phyloP scores from a whole-genome alignment of 2,113 vertebrate species.

The Elaphurus davidianus region DNA sequence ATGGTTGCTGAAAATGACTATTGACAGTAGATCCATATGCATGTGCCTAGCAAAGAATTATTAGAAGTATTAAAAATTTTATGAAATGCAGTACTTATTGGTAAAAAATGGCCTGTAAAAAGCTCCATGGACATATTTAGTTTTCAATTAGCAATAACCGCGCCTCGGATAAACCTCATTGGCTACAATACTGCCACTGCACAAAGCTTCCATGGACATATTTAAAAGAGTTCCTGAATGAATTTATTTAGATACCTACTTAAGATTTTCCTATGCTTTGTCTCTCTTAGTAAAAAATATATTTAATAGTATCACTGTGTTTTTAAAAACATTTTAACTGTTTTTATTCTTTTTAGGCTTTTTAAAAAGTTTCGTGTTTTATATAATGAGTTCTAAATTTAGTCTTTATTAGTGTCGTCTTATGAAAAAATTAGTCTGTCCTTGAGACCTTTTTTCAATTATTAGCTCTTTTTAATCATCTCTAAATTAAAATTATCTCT shows the following conservation, averaged over 20 bases:
- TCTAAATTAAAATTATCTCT: neutral
- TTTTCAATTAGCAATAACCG: no score
- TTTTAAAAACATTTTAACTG: neutral
- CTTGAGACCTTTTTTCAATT: neutral
- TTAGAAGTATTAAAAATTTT: conserved; percentile 7
- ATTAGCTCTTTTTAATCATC: neutral
- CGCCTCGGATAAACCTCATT: no score
- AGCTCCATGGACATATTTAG: neutral
- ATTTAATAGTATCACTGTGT: neutral
- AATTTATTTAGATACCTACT: neutral
- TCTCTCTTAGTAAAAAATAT: neutral
- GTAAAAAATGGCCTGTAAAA: neutral
- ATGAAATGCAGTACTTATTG: neutral
- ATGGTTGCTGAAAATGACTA: neutral
- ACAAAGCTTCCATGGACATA: neutral
- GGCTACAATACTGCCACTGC: neutral
- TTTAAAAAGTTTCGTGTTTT: neutral
- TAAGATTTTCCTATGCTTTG: neutral
- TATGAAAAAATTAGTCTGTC: neutral
- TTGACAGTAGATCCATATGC: neutral
- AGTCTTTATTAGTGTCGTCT: conserved; percentile 4
- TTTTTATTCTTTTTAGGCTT: neutral
- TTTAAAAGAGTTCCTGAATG: neutral
- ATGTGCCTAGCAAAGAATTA: conserved; percentile 5
- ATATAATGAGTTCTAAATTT: conserved; percentile 24